phyloP scores from a whole-genome alignment of 1,140 invertebrate genomes.

The Daktulosphaira vitifoliae region DNA sequence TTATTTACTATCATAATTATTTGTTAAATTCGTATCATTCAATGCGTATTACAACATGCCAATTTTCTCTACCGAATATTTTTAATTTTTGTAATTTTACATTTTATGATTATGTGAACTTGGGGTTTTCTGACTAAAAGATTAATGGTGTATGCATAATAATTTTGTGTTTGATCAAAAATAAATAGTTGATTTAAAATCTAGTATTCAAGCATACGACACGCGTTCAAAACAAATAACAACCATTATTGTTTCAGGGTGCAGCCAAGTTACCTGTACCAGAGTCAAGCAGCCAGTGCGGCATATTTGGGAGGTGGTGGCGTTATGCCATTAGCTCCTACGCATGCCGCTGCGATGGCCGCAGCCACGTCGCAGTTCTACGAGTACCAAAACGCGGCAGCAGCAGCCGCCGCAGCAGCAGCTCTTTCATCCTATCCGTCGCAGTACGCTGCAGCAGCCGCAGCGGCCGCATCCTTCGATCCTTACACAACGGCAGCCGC shows the following conservation, averaged over 20 bases:
- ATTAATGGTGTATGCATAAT: no score
- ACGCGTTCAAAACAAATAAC: no score
- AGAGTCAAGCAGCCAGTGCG: conserved; percentile 39
- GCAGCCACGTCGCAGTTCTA: conserved; percentile 43
- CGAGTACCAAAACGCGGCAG: conserved; percentile 43
- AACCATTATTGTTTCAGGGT: conserved; percentile 41
- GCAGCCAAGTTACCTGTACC: conserved; percentile 45
- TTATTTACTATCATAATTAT: no score
- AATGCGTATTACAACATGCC: conserved; percentile 8
- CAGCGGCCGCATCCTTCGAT: conserved; percentile 37
- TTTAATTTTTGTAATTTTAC: not conserved
- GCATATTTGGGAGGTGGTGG: conserved; percentile 39
- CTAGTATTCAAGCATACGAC: no score
- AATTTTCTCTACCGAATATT: conserved; percentile 11
- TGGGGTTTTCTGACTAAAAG: no score
- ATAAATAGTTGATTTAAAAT: no score
- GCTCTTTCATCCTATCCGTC: conserved; percentile 41
- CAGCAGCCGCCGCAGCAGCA: conserved; percentile 39
- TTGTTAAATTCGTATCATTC: no score
- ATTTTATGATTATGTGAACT: not conserved
- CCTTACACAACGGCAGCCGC: conserved; percentile 39
- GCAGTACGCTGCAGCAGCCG: conserved; percentile 40
- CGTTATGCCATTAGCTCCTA: conserved; percentile 41
- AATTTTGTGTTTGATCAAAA: no score
- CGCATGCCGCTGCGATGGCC: conserved; percentile 39